phyloP scores from a whole-genome alignment of 2,888 invertebrate genomes.

The Orthonevra nobilis region DNA sequence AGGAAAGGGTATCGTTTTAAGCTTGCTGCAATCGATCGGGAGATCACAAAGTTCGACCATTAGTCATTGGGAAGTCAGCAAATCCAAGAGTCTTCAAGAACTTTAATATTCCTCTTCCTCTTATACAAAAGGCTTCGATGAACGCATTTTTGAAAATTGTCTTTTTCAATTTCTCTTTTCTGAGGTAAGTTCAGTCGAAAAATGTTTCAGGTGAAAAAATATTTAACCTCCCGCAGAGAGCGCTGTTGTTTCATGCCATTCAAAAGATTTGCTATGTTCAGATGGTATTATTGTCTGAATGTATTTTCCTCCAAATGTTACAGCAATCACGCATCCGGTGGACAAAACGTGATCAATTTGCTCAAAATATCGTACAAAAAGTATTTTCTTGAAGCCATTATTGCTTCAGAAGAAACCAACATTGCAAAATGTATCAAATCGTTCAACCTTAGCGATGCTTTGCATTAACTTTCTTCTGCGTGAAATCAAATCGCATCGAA shows the following conservation, averaged over 20 bases:
- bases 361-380: constrained; percentile 9
- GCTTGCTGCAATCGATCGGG: no score
- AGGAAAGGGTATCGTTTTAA: no score
- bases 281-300: constrained; percentile 15
- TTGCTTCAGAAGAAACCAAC: constrained; percentile 7
- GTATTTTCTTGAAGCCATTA: constrained; percentile 1
- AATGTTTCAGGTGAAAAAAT: neutral
- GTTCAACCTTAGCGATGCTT: constrained; percentile 8
- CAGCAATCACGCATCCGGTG: constrained; percentile 14
- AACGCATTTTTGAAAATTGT: no score
- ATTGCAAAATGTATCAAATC: constrained; percentile 10
- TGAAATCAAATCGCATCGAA: constrained; percentile 15
- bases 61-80: no score
- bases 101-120: no score
- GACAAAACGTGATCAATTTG: no score
- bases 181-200: no score
- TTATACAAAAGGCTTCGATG: no score
- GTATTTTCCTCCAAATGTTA: constrained; percentile 6
- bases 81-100: no score
- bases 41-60: no score
- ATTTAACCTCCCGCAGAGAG: neutral
- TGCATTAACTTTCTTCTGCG: constrained; percentile 1
- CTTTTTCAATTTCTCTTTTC: no score
- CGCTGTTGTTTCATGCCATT: constrained; percentile 1
- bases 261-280: constrained; percentile 5